Base-by-base conservation (phyloP, 2,888 invertebrate species). In the Mythimna ferrago region DNA sequence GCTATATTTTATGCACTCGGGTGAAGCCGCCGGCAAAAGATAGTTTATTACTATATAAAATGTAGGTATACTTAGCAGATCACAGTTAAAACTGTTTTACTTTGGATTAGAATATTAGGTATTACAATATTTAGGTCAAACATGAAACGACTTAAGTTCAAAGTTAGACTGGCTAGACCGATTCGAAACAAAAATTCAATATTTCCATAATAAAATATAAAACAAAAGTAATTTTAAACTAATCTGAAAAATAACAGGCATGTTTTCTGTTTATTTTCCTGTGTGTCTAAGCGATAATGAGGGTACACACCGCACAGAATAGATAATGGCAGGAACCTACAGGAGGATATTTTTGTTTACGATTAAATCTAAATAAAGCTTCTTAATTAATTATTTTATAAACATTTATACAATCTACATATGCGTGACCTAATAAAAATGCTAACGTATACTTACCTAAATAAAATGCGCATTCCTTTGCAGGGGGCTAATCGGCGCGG, bases 381-480 rank as follows among this genome's bases (percentile, higher is more conserved):
- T 19, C 35, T 16, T 70, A 62, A 67, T 58, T 68, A 63, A 66
- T 60, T 41, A 64, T 60, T 19, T 16, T 64, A 14, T 44, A 44
- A 44, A 44, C 11, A 48, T 48, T 48, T 69, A 76, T 53, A 69
- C 44, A 80, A 66, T 69, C 16, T 62, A 57, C 58, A 54, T 54
- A 68, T 66, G 73, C 53, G 69, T 78, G 78, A 71, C 78, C 81
- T 71, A 77, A 68, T 81, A 69, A 67, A 26, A 62, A 68, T 60
- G 60, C 65, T 71, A 53, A 68, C 56, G 58, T 66, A 26, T 26
- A 26, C 26, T 26, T 26, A 61, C 32, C 14, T 41, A 77, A 81
- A 68, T 76, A 72, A 72, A 76, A 76, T 69, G 66, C 69, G 58
- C 64, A 76, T 64, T 58, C 19, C 85, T 82, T 72, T 72, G 84